Conservation (phyloP, 2,797 vertebrate genomes). For the Fistularia tabacaria region DNA sequence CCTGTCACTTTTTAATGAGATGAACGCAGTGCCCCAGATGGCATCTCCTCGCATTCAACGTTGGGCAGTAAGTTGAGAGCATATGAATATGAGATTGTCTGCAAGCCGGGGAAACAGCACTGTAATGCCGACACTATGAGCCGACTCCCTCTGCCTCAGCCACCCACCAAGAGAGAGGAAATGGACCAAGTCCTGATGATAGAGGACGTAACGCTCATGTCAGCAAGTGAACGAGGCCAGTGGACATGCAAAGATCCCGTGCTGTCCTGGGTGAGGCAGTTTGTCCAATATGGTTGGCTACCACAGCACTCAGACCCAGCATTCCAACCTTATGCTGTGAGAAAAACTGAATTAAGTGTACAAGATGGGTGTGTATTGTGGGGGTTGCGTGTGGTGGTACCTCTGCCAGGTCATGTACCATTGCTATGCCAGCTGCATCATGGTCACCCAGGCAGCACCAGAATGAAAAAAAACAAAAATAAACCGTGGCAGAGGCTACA, state of each 20-base stretch:
- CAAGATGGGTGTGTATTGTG: too few species aligned
- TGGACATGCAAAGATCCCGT: too few species aligned
- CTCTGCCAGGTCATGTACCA: too few species aligned
- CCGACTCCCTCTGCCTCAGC: background rate
- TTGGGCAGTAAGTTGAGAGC: constrained; percentile 15
- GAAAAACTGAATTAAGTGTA: too few species aligned
- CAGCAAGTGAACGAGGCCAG: too few species aligned
- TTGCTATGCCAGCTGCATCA: too few species aligned
- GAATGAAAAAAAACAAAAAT: constrained; percentile 6
- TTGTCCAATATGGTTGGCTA: too few species aligned
- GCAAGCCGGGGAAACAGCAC: constrained; percentile 25
- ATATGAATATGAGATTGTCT: constrained; percentile 29
- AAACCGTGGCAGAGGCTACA: background rate
- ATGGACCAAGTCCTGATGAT: constrained; percentile 17
- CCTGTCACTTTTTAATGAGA: background rate
- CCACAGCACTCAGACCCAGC: too few species aligned
- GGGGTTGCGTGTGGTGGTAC: too few species aligned
- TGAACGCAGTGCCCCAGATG: background rate
- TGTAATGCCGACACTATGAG: constrained; percentile 22
- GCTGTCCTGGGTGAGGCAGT: too few species aligned
- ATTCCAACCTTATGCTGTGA: too few species aligned
- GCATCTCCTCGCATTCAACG: background rate
- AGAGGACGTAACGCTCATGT: constrained; percentile 7
- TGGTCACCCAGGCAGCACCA: constrained; percentile 1
- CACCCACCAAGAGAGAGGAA: background rate